Conservation (phyloP, 2,888 invertebrate genomes). For the Oligia latruncula region DNA sequence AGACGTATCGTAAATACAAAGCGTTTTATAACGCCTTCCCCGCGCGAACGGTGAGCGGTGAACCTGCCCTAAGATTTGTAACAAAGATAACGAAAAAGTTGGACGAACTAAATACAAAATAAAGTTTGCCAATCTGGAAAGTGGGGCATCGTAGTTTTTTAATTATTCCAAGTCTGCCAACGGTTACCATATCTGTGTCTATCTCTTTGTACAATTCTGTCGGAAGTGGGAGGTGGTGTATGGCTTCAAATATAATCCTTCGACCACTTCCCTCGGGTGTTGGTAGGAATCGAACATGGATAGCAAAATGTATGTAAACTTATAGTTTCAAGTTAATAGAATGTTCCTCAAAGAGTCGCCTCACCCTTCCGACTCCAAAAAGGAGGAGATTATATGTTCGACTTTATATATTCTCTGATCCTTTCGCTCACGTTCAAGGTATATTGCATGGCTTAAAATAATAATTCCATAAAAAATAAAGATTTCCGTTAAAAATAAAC, state of each 20-base stretch:
- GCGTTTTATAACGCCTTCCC: constrained; percentile 77
- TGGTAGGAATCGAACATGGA: constrained; percentile 23
- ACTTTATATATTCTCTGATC: background rate
- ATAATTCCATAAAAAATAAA: background rate
- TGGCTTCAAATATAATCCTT: constrained; percentile 45
- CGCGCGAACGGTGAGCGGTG: constrained; percentile 68
- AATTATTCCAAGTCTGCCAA: constrained; percentile 56
- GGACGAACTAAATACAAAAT: constrained; percentile 66
- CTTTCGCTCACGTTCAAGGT: background rate
- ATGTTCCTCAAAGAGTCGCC: background rate
- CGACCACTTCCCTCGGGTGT: constrained; percentile 33
- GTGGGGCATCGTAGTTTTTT: constrained; percentile 54
- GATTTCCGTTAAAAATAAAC: background rate
- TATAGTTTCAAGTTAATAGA: background rate
- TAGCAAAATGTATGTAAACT: background rate
- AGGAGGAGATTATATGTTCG: no score
- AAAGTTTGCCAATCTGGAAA: constrained; percentile 62
- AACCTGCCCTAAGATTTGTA: constrained; percentile 73
- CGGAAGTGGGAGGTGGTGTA: constrained; percentile 40
- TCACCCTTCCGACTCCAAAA: background rate
- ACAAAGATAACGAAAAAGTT: constrained; percentile 75
- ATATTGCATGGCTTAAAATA: background rate
- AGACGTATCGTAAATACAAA: constrained; percentile 80
- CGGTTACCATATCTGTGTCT: constrained; percentile 14
- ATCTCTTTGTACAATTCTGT: constrained; percentile 27